A percentile compares a stretch with the other conserved stretches of the same genome.
phyloP scores from a whole-genome alignment of 2,888 invertebrate species.

The Diachrysia chrysitis region DNA sequence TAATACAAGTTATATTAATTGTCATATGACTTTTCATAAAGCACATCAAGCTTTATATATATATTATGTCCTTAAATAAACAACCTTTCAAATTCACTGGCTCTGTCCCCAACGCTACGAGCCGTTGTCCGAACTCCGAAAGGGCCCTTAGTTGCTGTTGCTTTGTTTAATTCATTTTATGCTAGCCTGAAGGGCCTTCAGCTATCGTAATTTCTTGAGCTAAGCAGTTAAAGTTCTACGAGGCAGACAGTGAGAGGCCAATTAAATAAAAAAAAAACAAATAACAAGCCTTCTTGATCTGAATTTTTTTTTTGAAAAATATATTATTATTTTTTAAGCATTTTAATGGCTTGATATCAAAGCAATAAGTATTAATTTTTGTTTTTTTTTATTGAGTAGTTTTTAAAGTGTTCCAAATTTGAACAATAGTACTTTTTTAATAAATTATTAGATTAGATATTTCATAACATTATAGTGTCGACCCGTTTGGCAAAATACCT shows the following conservation, averaged over 20 bases:
- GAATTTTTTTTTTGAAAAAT: too few species aligned
- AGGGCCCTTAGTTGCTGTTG: neutral
- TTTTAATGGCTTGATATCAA: too few species aligned
- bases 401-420: too few species aligned
- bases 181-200: neutral
- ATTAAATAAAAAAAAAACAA: neutral
- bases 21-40: neutral
- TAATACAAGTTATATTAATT: neutral
- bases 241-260: conserved; percentile 1
- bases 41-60: neutral
- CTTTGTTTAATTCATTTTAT: conserved; percentile 3
- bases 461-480: too few species aligned
- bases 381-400: too few species aligned
- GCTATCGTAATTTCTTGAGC: conserved; percentile 2
- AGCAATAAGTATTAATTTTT: too few species aligned
- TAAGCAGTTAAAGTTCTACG: neutral
- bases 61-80: neutral
- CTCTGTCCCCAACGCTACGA: neutral
- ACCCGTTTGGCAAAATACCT: too few species aligned
- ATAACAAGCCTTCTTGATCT: neutral
- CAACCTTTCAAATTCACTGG: neutral
- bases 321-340: neutral
- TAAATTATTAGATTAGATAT: too few species aligned
- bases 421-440: too few species aligned
- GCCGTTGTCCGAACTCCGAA: conserved; percentile 1